Percentiles rank a stretch among this genome's conserved stretches.
Conservation (phyloP, 2,888 invertebrate species). For the Epinotia nisella region DNA sequence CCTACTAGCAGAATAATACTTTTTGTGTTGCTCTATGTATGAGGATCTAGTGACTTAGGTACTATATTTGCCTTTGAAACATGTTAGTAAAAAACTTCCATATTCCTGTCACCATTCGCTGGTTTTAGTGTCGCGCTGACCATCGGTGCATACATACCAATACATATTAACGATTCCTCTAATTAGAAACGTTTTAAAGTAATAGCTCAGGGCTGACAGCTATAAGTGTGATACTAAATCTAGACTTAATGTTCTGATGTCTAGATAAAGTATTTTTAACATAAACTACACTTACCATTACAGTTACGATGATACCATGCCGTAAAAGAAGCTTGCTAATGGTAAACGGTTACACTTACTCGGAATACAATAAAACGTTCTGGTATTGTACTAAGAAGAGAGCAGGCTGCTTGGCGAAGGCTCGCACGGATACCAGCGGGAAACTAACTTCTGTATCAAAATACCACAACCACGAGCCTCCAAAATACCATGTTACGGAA, state of each 20-base stretch:
- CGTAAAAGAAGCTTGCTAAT: constrained; percentile 59
- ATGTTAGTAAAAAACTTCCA: not conserved
- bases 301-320: constrained; percentile 59
- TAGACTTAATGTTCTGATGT: not conserved
- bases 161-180: not conserved
- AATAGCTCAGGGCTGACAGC: no score
- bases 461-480: constrained; percentile 59
- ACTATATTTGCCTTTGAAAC: not conserved
- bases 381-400: constrained; percentile 68
- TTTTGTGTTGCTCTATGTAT: not conserved
- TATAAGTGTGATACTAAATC: not conserved
- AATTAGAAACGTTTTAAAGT: no score
- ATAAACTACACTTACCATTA: constrained; percentile 43
- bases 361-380: constrained; percentile 58
- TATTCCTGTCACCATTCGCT: not conserved
- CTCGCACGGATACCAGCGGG: constrained; percentile 54
- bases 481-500: constrained; percentile 54
- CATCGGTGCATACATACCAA: not conserved
- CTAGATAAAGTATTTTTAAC: not conserved
- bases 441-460: constrained; percentile 51
- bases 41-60: no score
- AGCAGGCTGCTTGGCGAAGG: constrained; percentile 57
- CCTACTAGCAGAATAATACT: not conserved
- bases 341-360: constrained; percentile 65
- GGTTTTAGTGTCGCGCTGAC: not conserved